phyloP scores from a whole-genome alignment of 2,113 vertebrate species.

The Silurus asotus region DNA sequence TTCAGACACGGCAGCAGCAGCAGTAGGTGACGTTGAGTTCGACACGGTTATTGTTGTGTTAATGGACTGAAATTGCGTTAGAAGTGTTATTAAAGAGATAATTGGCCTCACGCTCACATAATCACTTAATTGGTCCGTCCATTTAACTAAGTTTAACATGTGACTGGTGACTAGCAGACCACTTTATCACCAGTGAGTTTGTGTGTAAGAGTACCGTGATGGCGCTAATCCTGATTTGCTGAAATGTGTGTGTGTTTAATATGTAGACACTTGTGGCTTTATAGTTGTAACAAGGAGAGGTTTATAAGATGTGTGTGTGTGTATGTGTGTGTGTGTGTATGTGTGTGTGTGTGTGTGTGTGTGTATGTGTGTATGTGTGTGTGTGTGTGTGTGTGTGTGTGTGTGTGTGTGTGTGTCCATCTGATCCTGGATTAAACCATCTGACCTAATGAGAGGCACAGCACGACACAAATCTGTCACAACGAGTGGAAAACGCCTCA shows the following conservation, averaged over 20 bases:
- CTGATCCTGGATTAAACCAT: neutral
- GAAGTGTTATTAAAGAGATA: slow-evolving; percentile 10
- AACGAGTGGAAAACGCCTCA: neutral
- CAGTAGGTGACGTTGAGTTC: neutral
- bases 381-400: no score
- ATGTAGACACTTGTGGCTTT: neutral
- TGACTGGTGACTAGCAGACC: neutral
- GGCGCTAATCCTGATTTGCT: neutral
- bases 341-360: slow-evolving; percentile 5
- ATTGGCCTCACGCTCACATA: neutral
- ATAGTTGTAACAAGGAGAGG: neutral
- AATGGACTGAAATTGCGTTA: slow-evolving; percentile 12
- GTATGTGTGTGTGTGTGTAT: neutral
- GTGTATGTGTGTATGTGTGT: neutral
- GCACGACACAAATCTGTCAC: neutral
- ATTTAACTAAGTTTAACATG: slow-evolving; percentile 4
- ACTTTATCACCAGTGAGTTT: neutral
- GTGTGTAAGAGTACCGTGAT: neutral
- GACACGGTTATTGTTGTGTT: neutral
- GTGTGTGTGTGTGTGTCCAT: no score
- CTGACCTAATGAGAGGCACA: slow-evolving; percentile 34
- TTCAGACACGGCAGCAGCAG: neutral
- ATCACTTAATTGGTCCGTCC: neutral
- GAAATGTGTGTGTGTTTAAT: neutral
- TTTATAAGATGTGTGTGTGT: neutral